Evolutionary conservation across 2,113 vertebrate species (phyloP).

Genomic region (Rhizomys pruinosus): DNA sequence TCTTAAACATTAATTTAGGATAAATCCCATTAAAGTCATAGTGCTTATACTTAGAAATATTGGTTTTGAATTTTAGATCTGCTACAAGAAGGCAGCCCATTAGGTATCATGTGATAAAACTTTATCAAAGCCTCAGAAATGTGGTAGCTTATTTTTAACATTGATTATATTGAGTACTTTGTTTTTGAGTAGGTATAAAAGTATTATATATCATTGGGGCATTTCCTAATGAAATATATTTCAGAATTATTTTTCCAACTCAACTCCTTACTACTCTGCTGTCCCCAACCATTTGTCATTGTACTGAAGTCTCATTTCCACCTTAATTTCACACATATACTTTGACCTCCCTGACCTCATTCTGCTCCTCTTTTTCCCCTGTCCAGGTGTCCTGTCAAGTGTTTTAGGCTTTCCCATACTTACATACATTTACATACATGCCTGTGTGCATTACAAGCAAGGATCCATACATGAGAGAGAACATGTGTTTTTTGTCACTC

Average conservation of each 20-base stretch:
- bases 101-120: not conserved
- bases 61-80: not conserved
- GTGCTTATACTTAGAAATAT: not conserved
- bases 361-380: not conserved
- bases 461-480: not conserved
- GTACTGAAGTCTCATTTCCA: not conserved
- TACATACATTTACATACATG: not conserved
- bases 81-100: not conserved
- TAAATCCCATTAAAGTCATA: constrained; percentile 42
- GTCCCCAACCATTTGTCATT: not conserved
- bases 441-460: too few species aligned
- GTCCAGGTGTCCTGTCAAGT: too few species aligned
- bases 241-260: not conserved
- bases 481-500: not conserved
- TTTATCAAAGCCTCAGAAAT: constrained; percentile 22
- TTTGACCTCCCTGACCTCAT: not conserved
- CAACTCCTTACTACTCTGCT: not conserved
- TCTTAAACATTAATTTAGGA: constrained; percentile 41
- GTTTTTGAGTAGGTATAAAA: not conserved
- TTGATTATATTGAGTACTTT: not conserved
- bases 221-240: not conserved
- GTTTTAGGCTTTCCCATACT: not conserved
- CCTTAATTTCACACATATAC: too few species aligned
- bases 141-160: not conserved
- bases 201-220: not conserved